Evolutionary conservation across 2,113 vertebrate genomes (phyloP), one percentile per base, ranked within the genome.

Genomic region (Zapornia atra): DNA sequence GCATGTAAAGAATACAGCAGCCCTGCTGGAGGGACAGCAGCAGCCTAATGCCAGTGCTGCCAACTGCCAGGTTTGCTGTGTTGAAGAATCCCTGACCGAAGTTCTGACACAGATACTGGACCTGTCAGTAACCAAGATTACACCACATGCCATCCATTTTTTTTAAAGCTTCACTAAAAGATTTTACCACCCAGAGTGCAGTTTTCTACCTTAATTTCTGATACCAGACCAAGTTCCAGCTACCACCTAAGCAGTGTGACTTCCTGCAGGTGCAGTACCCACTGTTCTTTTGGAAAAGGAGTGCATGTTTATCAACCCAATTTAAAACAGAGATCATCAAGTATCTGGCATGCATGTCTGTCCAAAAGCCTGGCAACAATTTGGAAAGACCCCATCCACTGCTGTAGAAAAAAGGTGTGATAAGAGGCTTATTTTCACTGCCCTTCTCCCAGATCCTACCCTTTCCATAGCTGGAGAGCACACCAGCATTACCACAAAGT

Each of bases 301-400:
- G 4, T 22, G 34, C 25, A 15, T 1, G 7, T 7, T 8, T 59
- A 33, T 44, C 29, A 59, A n/a, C 29, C 56, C 3, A 1, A 70
- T 57, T 73, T 50, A 68, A 60, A 77, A 54, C 1, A 64, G 48
- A 63, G n/a, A 71, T 17, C 59, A 50, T 3, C 13, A 44, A 54
- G 25, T 17, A 61, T 20, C 29, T 11, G 17, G 59, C 28, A 73
- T 2, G 7, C 10, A 24, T 0, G 0, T 1, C 11, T 77, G 31
- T 26, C 72, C 13, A 75, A 76, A 89, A 29, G 22, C 57, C 29
- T 51, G 34, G 19, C 15, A 82, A 48, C 22, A 13, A 56, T 33
- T 51, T 38, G 26, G 38, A 90, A 85, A 4, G 29, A n/a, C 33
- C 26, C 19, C 60, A 63, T 16, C 60, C n/a, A 15, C 33, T 51